Percentiles rank a stretch among this genome's conserved stretches.
These are phyloP conservation scores for Sphecodes monilicornis DNA, from an alignment of 2,888 invertebrate genomes.

Conservation along the genomic window DNA sequence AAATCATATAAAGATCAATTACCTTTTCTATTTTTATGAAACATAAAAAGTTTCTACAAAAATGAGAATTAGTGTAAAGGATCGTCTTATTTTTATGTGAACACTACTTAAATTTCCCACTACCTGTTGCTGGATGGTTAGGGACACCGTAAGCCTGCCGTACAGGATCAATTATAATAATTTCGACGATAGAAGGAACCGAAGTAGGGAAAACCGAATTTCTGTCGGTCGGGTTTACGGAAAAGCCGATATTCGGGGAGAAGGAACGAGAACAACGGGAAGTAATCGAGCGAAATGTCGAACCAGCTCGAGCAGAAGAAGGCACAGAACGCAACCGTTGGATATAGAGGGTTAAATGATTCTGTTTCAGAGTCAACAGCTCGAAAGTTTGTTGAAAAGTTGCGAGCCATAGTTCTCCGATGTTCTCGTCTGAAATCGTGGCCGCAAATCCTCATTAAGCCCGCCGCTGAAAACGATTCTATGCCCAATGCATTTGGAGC, in stretches of 20 bases:
- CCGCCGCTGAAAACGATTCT: neutral
- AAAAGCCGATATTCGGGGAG: neutral
- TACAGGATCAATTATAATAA: neutral
- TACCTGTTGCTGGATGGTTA: neutral
- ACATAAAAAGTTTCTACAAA: no score
- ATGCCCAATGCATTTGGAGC: neutral
- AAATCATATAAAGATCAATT: no score
- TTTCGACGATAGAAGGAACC: neutral
- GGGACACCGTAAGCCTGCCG: neutral
- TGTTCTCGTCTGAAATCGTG: neutral
- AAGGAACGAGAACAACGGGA: neutral
- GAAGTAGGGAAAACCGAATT: neutral
- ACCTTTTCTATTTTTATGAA: no score
- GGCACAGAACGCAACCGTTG: neutral
- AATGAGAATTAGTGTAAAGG: neutral
- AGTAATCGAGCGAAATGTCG: constrained; percentile 4
- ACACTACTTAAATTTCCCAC: neutral
- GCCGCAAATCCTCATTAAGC: neutral
- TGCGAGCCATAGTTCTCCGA: neutral
- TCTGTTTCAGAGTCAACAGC: constrained; percentile 15
- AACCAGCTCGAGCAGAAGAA: constrained; percentile 2
- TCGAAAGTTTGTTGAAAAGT: constrained; percentile 10
- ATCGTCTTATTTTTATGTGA: neutral
- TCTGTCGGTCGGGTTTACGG: neutral
- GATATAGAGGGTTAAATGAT: constrained; percentile 2